phyloP scores from a whole-genome alignment of 2,888 invertebrate species.

The Andrena bucephala region DNA sequence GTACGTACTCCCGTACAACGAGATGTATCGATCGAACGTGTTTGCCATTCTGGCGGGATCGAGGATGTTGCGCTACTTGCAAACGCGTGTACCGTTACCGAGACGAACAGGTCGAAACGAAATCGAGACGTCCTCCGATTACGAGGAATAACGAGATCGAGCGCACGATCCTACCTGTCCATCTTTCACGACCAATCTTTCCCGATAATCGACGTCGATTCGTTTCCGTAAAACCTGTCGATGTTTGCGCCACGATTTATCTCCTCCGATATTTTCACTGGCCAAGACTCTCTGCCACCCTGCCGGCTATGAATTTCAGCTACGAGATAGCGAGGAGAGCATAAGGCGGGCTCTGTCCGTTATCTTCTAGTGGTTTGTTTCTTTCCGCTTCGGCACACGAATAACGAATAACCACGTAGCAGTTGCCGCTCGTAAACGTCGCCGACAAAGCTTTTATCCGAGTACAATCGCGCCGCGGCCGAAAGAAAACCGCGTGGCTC shows the following conservation, averaged over 20 bases:
- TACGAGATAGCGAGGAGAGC: not conserved
- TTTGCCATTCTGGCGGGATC: too few relatives aligned
- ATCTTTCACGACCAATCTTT: not conserved
- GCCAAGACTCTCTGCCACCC: not conserved
- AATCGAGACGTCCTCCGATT: not conserved
- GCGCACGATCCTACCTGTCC: not conserved
- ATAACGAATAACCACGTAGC: constrained; percentile 15
- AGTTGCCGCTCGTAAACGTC: constrained; percentile 17
- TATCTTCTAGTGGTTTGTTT: constrained; percentile 26
- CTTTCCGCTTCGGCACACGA: constrained; percentile 18
- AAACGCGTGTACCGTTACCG: not conserved
- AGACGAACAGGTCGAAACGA: not conserved
- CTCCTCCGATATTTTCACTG: constrained; percentile 1
- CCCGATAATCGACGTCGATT: constrained; percentile 8
- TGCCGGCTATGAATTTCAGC: constrained; percentile 1
- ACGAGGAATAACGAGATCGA: constrained; percentile 2
- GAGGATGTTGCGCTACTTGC: not conserved
- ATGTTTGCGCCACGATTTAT: constrained; percentile 13
- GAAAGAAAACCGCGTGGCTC: not conserved
- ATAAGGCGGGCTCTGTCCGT: constrained; percentile 45
- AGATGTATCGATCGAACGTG: too few relatives aligned
- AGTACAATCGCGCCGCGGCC: not conserved
- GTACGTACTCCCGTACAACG: too few relatives aligned
- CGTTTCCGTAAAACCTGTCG: constrained; percentile 21
- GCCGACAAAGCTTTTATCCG: constrained; percentile 43